These are phyloP conservation scores for Ennomos quercinarius DNA, from an alignment of 2,888 invertebrate genomes.

Conservation along the genomic window DNA sequence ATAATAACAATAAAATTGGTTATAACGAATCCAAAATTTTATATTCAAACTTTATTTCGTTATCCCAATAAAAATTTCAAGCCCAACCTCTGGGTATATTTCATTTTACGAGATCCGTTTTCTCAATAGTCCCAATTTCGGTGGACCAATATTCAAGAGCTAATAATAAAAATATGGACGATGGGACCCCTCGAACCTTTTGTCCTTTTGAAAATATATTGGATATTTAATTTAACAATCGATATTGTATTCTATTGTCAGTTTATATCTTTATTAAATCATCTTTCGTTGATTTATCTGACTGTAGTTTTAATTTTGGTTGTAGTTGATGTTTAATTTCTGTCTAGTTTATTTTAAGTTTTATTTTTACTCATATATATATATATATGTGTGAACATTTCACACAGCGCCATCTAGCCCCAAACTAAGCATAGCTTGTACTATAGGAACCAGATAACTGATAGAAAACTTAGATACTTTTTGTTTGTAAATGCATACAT, in stretches of 20 bases:
- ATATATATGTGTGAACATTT: no score
- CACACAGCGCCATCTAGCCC: no score
- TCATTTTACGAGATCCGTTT: slow-evolving; percentile 52
- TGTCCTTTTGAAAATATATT: slow-evolving; percentile 55
- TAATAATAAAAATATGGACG: slow-evolving; percentile 64
- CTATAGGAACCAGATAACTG: no score
- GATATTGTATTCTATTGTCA: slow-evolving; percentile 19
- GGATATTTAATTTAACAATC: slow-evolving; percentile 37
- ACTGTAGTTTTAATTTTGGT: not conserved
- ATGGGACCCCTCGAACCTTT: slow-evolving; percentile 46
- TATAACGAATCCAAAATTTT: no score
- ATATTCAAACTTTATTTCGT: slow-evolving; percentile 18
- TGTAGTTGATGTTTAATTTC: no score
- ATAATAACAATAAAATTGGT: no score
- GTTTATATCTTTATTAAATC: slow-evolving; percentile 14
- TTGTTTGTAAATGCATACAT: no score
- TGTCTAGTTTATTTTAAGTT: no score
- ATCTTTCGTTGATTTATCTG: slow-evolving; percentile 2
- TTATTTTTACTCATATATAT: no score
- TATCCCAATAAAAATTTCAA: slow-evolving; percentile 51
- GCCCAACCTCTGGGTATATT: slow-evolving; percentile 51
- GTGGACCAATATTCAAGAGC: slow-evolving; percentile 61
- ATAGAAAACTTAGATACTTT: no score
- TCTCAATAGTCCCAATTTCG: slow-evolving; percentile 54
- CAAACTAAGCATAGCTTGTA: no score